Evolutionary conservation across 2,888 invertebrate species (phyloP).

Genomic region (Eubasilissa splendida): DNA sequence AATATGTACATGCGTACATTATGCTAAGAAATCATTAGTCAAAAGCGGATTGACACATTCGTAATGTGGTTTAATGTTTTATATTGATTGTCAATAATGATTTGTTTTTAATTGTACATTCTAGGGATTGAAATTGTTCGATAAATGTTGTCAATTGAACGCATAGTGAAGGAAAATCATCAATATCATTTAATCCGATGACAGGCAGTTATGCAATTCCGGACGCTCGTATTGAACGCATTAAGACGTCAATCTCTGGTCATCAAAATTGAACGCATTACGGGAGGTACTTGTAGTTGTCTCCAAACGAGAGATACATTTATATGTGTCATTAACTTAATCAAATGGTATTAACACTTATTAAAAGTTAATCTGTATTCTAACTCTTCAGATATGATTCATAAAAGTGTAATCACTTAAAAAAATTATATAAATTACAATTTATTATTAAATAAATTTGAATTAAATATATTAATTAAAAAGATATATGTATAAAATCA

Average conservation of each 20-base stretch:
- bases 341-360: no score
- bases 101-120: background rate
- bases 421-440: no score
- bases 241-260: background rate
- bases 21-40: background rate
- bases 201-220: conserved; percentile 18
- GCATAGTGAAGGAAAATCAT: conserved; percentile 21
- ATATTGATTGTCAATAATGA: background rate
- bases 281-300: no score
- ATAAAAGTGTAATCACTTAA: no score
- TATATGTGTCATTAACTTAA: no score
- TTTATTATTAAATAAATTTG: no score
- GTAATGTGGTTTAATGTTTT: background rate
- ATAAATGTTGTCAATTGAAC: conserved; percentile 18
- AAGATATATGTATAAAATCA: no score
- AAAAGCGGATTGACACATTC: background rate
- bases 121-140: background rate
- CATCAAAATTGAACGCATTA: background rate
- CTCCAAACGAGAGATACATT: no score
- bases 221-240: background rate
- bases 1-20: no score
- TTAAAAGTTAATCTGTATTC: no score
- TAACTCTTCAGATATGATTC: no score
- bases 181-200: conserved; percentile 43
- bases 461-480: no score